Percentiles rank a stretch among this genome's conserved stretches.
These are phyloP conservation scores for Tipula helvola DNA, from an alignment of 2,888 invertebrate genomes.

Conservation along the genomic window DNA sequence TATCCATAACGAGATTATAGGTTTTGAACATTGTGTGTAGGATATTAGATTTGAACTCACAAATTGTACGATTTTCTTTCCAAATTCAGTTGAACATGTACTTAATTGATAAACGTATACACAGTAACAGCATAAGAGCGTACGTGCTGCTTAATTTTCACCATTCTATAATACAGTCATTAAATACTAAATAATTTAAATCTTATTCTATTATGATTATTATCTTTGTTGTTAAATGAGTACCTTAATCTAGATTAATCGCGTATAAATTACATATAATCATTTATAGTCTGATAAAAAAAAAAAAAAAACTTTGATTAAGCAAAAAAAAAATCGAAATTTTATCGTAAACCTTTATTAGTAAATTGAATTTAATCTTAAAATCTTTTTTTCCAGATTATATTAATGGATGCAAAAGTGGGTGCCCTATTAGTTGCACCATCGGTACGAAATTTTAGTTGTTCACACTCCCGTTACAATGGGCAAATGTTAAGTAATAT, in stretches of 20 bases:
- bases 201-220: background rate
- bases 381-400: background rate
- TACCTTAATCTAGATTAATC: background rate
- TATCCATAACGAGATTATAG: background rate
- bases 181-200: background rate
- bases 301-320: too few relatives aligned
- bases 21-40: too few relatives aligned
- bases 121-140: background rate
- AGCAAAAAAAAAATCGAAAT: too few relatives aligned
- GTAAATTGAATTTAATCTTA: background rate
- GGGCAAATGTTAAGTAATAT: constrained; percentile 50
- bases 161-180: background rate
- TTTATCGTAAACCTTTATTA: too few relatives aligned
- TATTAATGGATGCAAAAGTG: constrained; percentile 37
- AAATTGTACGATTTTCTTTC: background rate
- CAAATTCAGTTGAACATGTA: background rate
- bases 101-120: background rate
- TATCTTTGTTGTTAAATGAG: too few relatives aligned
- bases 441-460: constrained; percentile 70
- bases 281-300: background rate
- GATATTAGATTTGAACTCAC: background rate
- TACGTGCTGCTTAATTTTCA: background rate
- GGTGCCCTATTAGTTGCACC: constrained; percentile 65
- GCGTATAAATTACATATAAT: background rate
- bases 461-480: constrained; percentile 54